These are phyloP conservation scores for Sander lucioperca DNA, from an alignment of 2,113 vertebrate species.

Conservation along the genomic window DNA sequence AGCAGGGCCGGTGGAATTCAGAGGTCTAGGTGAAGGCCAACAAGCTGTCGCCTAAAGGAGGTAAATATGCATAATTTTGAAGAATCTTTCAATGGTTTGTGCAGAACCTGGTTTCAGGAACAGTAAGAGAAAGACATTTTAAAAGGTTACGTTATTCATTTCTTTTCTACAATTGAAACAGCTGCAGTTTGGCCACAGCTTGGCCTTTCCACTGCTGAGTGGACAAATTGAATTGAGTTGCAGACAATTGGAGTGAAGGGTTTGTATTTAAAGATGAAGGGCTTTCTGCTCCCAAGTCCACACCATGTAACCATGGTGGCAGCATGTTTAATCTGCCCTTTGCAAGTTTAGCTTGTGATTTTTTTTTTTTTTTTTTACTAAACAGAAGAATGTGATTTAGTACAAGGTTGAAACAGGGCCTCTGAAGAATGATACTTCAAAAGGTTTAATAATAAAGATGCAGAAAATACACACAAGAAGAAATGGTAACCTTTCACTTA, in stretches of 20 bases:
- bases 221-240: conserved; percentile 21
- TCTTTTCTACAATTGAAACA: conserved; percentile 16
- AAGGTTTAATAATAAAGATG: neutral
- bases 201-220: conserved; percentile 35
- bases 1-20: neutral
- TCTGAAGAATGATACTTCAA: neutral
- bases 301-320: neutral
- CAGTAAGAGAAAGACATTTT: conserved; percentile 29
- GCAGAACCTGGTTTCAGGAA: neutral
- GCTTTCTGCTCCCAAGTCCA: neutral
- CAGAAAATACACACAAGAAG: too few relatives aligned
- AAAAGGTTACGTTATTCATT: conserved; percentile 52
- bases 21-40: conserved; percentile 26
- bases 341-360: neutral
- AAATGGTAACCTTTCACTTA: too few relatives aligned
- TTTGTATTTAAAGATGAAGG: neutral
- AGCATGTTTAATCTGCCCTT: conserved; percentile 10
- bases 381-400: neutral
- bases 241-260: neutral
- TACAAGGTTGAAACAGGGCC: neutral
- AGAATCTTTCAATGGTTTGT: conserved; percentile 10
- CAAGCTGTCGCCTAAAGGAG: conserved; percentile 10
- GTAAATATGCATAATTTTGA: conserved; percentile 18
- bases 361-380: neutral
- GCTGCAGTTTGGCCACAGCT: conserved; percentile 31